phyloP scores from a whole-genome alignment of 2,888 invertebrate genomes.

The Drosophila eohydei region DNA sequence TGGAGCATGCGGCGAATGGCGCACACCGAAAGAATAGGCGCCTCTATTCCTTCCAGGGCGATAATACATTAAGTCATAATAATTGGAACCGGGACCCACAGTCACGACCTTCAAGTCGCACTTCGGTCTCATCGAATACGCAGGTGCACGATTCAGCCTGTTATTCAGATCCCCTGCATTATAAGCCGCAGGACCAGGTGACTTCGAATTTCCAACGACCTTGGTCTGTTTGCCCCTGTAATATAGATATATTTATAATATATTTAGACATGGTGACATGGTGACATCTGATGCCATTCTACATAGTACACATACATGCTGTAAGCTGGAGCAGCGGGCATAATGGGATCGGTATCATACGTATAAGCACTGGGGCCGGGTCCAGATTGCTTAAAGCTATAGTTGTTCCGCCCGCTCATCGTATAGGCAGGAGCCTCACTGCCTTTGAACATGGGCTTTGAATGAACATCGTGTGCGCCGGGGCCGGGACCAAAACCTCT shows the following conservation, averaged over 20 bases:
- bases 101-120: slow-evolving; percentile 13
- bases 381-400: slow-evolving; percentile 55
- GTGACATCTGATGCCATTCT: no score
- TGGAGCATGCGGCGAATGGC: slow-evolving; percentile 79
- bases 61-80: slow-evolving; percentile 78
- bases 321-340: slow-evolving; percentile 72
- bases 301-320: slow-evolving; percentile 78
- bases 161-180: slow-evolving; percentile 68
- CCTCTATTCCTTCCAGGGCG: slow-evolving; percentile 77
- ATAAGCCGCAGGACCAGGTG: slow-evolving; percentile 84
- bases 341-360: slow-evolving; percentile 65
- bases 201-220: slow-evolving; percentile 43
- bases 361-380: slow-evolving; percentile 83
- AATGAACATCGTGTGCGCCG: slow-evolving; percentile 76
- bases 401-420: slow-evolving; percentile 84
- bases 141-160: slow-evolving; percentile 67
- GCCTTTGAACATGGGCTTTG: slow-evolving; percentile 72
- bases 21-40: slow-evolving; percentile 82
- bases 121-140: slow-evolving; percentile 72
- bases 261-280: not conserved
- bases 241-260: not conserved
- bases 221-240: slow-evolving; percentile 72
- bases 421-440: slow-evolving; percentile 85
- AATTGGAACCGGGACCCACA: slow-evolving; percentile 79
- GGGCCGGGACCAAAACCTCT: slow-evolving; percentile 81